These are phyloP conservation scores for Chorisops tibialis DNA, from an alignment of 2,888 invertebrate species.

Conservation along the genomic window DNA sequence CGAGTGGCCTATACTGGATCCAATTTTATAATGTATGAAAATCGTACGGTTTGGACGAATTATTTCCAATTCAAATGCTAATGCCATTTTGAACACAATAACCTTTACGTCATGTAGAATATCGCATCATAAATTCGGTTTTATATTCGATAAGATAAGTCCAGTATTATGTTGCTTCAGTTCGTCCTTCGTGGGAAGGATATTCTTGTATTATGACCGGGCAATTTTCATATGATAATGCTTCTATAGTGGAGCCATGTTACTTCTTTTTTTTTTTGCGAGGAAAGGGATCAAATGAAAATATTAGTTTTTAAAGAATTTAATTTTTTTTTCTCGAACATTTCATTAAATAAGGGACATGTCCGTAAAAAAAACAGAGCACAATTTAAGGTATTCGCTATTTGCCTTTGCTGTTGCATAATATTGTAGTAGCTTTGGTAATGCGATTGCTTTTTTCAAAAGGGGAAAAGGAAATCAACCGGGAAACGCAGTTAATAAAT, in stretches of 20 bases:
- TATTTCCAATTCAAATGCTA: slow-evolving; percentile 25
- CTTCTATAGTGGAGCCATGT: too few relatives aligned
- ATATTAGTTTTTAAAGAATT: slow-evolving; percentile 3
- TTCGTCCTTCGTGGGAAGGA: too few relatives aligned
- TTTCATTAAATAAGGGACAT: too few relatives aligned
- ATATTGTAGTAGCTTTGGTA: too few relatives aligned
- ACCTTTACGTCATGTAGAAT: slow-evolving; percentile 12
- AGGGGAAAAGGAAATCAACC: slow-evolving; percentile 8
- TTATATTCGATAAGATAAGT: slow-evolving; percentile 13
- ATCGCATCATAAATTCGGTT: slow-evolving; percentile 17
- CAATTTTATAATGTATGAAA: slow-evolving; percentile 8
- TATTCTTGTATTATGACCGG: too few relatives aligned
- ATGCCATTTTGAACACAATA: slow-evolving; percentile 20
- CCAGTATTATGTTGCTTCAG: too few relatives aligned
- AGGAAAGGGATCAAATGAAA: background rate
- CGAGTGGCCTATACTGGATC: background rate
- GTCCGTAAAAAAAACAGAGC: too few relatives aligned
- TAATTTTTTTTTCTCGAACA: background rate
- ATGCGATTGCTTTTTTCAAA: background rate
- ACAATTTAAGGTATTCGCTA: too few relatives aligned
- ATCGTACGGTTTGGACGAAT: slow-evolving; percentile 8
- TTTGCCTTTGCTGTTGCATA: too few relatives aligned
- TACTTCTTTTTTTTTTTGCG: too few relatives aligned
- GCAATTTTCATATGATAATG: too few relatives aligned
- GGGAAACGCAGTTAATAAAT: slow-evolving; percentile 11